A percentile compares a stretch with the other conserved stretches of the same genome.
Conservation (phyloP, 1,140 invertebrate genomes). For the Drosophila trapezifrons region DNA sequence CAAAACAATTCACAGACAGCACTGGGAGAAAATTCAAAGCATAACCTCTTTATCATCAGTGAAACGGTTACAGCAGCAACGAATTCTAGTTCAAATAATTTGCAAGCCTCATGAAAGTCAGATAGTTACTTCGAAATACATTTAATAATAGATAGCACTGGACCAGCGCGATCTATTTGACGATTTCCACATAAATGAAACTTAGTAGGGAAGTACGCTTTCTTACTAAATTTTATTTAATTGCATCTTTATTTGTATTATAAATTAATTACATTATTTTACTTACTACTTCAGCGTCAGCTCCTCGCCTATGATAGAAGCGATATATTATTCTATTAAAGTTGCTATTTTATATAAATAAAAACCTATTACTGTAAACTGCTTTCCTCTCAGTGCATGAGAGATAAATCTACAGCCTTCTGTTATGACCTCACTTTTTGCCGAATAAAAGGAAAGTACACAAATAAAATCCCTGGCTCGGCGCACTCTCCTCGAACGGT, state of each 20-base stretch:
- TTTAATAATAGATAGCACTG: no score
- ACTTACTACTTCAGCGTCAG: no score
- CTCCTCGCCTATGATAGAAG: no score
- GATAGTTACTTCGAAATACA: not conserved
- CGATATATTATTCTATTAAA: no score
- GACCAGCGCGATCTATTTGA: no score
- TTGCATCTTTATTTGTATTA: no score
- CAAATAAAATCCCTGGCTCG: conserved; percentile 33
- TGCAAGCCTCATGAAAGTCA: not conserved
- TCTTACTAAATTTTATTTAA: no score
- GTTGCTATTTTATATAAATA: not conserved
- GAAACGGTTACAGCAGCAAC: not conserved
- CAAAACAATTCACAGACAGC: conserved; percentile 38
- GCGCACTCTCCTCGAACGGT: conserved; percentile 28
- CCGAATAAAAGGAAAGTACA: conserved; percentile 27
- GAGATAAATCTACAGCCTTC: conserved; percentile 36
- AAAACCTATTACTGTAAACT: no score
- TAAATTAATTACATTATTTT: no score
- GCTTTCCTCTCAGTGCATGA: no score
- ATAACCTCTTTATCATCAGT: not conserved
- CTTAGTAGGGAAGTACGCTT: no score
- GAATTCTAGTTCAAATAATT: not conserved
- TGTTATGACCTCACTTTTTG: conserved; percentile 38
- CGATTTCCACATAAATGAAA: no score
- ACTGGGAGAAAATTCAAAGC: not conserved